Conservation (phyloP, 1,140 invertebrate genomes). For the Pogonomyrmex barbatus region DNA sequence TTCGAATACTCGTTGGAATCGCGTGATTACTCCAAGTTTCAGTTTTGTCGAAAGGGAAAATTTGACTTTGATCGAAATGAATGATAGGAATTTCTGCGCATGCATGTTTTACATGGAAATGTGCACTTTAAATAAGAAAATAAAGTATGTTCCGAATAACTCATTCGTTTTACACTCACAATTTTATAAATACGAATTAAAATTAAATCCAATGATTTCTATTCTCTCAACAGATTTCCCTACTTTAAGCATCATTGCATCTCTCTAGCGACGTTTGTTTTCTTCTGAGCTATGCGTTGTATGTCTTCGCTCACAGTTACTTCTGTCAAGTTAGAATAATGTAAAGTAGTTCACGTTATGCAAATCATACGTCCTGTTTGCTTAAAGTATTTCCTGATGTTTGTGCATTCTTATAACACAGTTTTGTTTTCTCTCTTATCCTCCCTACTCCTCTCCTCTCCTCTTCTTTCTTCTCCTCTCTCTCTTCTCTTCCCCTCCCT, state of each 20-base stretch:
- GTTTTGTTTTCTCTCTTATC: neutral
- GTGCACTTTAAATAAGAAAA: neutral
- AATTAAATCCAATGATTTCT: neutral
- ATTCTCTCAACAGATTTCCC: slow-evolving; percentile 12
- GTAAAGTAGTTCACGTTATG: slow-evolving; percentile 9
- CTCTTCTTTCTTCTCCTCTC: neutral
- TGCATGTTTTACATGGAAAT: neutral
- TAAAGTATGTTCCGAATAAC: slow-evolving; percentile 1
- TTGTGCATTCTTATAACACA: slow-evolving; percentile 5
- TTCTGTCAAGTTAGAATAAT: slow-evolving; percentile 23
- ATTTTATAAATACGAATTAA: neutral
- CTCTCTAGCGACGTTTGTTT: slow-evolving; percentile 17
- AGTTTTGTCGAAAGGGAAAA: slow-evolving; percentile 18
- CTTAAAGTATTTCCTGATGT: neutral
- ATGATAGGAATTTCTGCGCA: neutral
- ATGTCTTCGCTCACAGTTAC: slow-evolving; percentile 1
- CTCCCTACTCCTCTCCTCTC: too few species aligned
- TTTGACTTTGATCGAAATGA: slow-evolving; percentile 39
- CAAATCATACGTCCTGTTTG: slow-evolving; percentile 12
- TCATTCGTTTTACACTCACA: neutral
- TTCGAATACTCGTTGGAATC: slow-evolving; percentile 31
- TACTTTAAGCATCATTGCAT: slow-evolving; percentile 32
- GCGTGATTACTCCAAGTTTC: neutral
- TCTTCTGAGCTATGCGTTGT: slow-evolving; percentile 1
- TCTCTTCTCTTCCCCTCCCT: neutral